A percentile compares a stretch with the other conserved stretches of the same genome.
These are phyloP conservation scores for Hoplodrina blanda DNA, from an alignment of 2,888 invertebrate species.

Conservation along the genomic window DNA sequence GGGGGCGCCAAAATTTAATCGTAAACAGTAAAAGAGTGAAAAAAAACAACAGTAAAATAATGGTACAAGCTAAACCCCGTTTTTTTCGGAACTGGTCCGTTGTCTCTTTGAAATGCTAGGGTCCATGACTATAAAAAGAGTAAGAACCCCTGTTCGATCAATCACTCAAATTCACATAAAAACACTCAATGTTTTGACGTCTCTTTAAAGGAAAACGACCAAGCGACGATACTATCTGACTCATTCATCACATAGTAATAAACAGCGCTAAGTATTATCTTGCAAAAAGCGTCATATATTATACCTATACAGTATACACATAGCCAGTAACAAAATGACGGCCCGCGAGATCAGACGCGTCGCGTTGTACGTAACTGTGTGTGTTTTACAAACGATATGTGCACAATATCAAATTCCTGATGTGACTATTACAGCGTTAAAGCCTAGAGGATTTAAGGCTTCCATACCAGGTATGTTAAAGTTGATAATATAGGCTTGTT, in stretches of 20 bases:
- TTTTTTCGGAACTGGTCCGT: too few species aligned
- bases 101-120: too few species aligned
- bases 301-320: not conserved
- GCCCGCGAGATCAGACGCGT: slow-evolving; percentile 53
- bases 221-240: not conserved
- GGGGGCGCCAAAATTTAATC: too few species aligned
- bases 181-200: not conserved
- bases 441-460: slow-evolving; percentile 90
- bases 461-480: slow-evolving; percentile 90
- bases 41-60: too few species aligned
- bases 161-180: not conserved
- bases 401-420: slow-evolving; percentile 79
- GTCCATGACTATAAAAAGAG: too few species aligned
- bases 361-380: slow-evolving; percentile 39
- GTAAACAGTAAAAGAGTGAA: too few species aligned
- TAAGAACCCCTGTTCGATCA: too few species aligned
- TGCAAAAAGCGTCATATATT: slow-evolving; percentile 8
- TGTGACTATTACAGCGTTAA: slow-evolving; percentile 88
- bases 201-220: not conserved
- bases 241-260: slow-evolving; percentile 24
- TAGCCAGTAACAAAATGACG: slow-evolving; percentile 73
- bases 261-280: not conserved
- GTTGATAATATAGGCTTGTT: not conserved
- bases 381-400: slow-evolving; percentile 54
- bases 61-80: too few species aligned